Base-by-base conservation (phyloP, 2,113 vertebrate species). In the Myiozetetes cayanensis region DNA sequence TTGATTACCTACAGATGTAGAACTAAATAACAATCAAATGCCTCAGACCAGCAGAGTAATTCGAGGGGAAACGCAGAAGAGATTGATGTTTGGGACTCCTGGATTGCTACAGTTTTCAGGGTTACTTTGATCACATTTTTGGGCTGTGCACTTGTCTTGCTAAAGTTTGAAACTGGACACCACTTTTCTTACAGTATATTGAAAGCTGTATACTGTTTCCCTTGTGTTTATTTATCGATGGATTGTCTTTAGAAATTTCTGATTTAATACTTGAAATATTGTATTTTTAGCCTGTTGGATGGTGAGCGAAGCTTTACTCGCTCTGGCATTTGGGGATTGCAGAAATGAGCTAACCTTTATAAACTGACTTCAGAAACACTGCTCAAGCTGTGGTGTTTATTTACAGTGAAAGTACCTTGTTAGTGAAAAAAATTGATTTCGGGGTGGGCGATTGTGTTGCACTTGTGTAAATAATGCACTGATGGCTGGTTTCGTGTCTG, bases 191-290 rank as follows among this genome's bases (percentile, higher is more conserved):
- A 47, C 92, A 94, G 93, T 85, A 56, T 79, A 70, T 88, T 46
- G 44, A 77, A 80, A 93, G 33, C 71, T 86, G 55, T 93, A 75
- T 92, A 52, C 87, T 89, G 90, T 95, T 94, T 56, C 87, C 79
- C 81, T 93, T 85, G 89, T 96, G 82, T 96, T 97, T 96, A 90
- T 96, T 96, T 97, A 94, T 97, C 47, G 0, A 90, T 0, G 12
- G 96, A 71, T 95, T 89, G 90, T 97, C 96, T 96, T 95, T 95
- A 91, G 96, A 86, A 91, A 80, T 52, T 88, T 90, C 66, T 85
- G 84, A 93, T 96, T 97, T 94, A 92, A 95, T 96, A 97, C 96
- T 96, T 97, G 97, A 97, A 97, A 87, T 41, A 84, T 95, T 41
- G 31, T 94, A 88, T 93, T 97, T 96, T 95, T 95, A 95, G 88